phyloP scores from a whole-genome alignment of 2,113 vertebrate species.

The Protobothrops flavoviridis region DNA sequence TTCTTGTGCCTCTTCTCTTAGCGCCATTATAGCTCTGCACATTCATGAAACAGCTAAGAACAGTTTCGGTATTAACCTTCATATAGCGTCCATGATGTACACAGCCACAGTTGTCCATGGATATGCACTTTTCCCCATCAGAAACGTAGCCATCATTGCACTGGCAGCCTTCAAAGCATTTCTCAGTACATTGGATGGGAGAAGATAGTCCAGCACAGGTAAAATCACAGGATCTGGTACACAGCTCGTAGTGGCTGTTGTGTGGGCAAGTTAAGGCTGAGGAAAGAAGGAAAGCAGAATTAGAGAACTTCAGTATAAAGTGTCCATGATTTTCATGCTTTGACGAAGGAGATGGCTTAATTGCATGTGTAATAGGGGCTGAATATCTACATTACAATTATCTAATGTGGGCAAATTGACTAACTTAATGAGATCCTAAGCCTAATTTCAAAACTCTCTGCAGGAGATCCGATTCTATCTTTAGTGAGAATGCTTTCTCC shows the following conservation, averaged over 20 bases:
- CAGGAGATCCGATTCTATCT: neutral
- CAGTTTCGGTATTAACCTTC: neutral
- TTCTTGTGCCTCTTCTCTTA: neutral
- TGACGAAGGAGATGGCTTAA: neutral
- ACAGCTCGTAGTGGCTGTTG: conserved; percentile 72
- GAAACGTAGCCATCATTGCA: conserved; percentile 68
- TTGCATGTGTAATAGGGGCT: neutral
- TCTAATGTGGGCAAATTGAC: neutral
- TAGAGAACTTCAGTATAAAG: too few relatives aligned
- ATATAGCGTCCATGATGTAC: conserved; percentile 62
- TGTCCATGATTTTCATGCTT: neutral
- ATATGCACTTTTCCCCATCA: conserved; percentile 65
- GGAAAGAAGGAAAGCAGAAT: neutral
- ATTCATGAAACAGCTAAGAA: neutral
- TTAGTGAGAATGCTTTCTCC: neutral
- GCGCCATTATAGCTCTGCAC: neutral
- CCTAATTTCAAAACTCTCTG: neutral
- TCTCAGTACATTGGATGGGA: conserved; percentile 28
- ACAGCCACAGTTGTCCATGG: conserved; percentile 69
- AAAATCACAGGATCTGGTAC: conserved; percentile 66
- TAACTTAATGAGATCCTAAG: neutral
- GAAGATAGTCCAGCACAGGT: conserved; percentile 67
- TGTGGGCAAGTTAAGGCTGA: conserved; percentile 64
- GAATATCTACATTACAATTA: neutral
- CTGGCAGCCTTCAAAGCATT: conserved; percentile 75